Evolutionary conservation across 2,113 vertebrate genomes (phyloP).

Genomic region (Protobothrops mucrosquamatus): DNA sequence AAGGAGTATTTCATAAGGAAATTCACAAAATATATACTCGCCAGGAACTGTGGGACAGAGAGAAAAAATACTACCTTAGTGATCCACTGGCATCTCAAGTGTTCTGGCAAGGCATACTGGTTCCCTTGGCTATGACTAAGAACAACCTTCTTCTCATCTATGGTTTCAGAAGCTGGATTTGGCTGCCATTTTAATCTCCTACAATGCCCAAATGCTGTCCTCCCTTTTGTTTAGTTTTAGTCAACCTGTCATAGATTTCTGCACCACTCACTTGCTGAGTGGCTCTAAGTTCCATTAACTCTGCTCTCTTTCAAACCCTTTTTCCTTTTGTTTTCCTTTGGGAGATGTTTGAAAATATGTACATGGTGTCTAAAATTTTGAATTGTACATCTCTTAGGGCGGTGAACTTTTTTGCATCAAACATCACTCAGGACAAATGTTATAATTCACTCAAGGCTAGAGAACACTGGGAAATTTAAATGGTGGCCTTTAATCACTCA

Average conservation of each 20-base stretch:
- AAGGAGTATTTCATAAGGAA: conserved; percentile 83
- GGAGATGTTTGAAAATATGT: background rate
- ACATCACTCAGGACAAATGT: background rate
- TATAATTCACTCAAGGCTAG: background rate
- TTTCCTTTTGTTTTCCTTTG: background rate
- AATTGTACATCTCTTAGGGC: background rate
- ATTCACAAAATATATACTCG: conserved; percentile 76
- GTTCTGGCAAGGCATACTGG: no score
- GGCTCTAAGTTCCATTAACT: background rate
- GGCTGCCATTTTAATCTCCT: background rate
- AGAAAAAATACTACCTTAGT: background rate
- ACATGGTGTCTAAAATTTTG: background rate
- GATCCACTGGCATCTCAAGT: background rate
- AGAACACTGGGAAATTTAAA: background rate
- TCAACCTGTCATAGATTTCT: background rate
- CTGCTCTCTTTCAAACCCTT: background rate
- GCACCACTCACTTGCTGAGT: background rate
- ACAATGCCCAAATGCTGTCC: background rate
- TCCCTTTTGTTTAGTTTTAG: background rate
- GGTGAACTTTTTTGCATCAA: background rate
- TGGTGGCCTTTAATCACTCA: background rate
- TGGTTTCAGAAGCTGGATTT: background rate
- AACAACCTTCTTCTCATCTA: background rate
- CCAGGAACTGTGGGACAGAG: conserved; percentile 68
- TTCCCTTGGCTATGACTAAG: background rate